These are phyloP conservation scores for Phortica okadai DNA, from an alignment of 2,888 invertebrate species.

Conservation along the genomic window DNA sequence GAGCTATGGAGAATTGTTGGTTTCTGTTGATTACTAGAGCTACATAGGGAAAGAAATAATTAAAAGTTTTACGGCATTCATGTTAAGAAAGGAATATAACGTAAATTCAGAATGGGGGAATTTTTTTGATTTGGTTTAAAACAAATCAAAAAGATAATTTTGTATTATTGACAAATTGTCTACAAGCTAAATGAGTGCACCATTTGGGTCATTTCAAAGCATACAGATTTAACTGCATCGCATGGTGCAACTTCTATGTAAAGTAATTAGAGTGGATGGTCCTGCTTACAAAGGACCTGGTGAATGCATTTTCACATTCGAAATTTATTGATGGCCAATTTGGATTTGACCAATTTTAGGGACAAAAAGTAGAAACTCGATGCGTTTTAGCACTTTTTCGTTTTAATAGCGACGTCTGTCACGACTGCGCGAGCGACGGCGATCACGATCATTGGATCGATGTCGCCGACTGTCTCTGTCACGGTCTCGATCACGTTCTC, in stretches of 20 bases:
- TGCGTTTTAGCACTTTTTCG: not conserved
- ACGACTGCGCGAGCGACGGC: constrained; percentile 71
- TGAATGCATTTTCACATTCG: too few species aligned
- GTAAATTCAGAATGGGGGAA: not conserved
- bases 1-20: not conserved
- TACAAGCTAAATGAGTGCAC: constrained; percentile 5
- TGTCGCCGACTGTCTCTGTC: constrained; percentile 61
- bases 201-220: not conserved
- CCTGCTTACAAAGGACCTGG: too few species aligned
- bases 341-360: too few species aligned
- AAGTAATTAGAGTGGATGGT: too few species aligned
- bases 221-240: too few species aligned
- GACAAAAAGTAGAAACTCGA: too few species aligned
- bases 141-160: not conserved
- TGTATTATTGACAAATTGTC: not conserved
- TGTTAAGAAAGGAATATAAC: constrained; percentile 7
- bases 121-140: too few species aligned
- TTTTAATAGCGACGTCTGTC: constrained; percentile 74
- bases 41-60: constrained; percentile 33
- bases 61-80: constrained; percentile 22
- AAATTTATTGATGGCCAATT: too few species aligned
- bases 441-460: constrained; percentile 70
- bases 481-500: constrained; percentile 54
- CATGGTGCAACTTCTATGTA: too few species aligned
- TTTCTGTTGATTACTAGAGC: constrained; percentile 17